Conservation (phyloP, 2,113 vertebrate genomes). For the rabbit (Oryctolagus cuniculus) region mOryCun1.1 NC_091435.1:98141501-98142000, state of each 20-base stretch:
- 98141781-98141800: not conserved
- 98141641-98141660: not conserved
- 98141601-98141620: not conserved
- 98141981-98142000: not conserved
- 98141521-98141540: not conserved
- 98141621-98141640: not conserved
- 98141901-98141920: not conserved
- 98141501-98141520: conserved; percentile 6
- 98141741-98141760: not conserved
- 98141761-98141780: conserved; percentile 56
- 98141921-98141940: not conserved
- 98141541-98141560: not conserved
- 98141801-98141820: not conserved
- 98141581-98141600: not conserved
- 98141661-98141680: not conserved
- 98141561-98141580: not conserved
- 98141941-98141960: not conserved
- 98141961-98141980: not conserved
- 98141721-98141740: too few species aligned
- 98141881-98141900: conserved; percentile 31
- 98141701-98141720: conserved; percentile 6
- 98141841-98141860: not conserved
- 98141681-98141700: conserved; percentile 23
- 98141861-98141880: not conserved
- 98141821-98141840: not conserved